Conservation (phyloP, 2,888 invertebrate species). For the Calliphora vomitoria region DNA sequence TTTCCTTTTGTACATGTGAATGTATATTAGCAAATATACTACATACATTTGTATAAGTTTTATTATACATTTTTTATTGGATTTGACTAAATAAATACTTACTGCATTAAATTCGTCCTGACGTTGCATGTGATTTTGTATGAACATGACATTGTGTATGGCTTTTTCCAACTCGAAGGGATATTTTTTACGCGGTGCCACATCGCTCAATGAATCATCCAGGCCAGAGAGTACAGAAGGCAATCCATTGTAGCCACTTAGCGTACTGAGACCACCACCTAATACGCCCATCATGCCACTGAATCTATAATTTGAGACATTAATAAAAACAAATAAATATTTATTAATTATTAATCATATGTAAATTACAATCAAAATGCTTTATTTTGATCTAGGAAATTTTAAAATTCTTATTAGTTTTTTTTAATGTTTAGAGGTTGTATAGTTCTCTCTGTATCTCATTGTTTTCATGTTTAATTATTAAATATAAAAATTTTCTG, state of each 20-base stretch:
- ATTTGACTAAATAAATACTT: slow-evolving; percentile 81
- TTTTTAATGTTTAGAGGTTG: too few relatives aligned
- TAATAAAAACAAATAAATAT: slow-evolving; percentile 12
- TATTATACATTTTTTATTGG: too few relatives aligned
- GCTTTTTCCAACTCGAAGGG: slow-evolving; percentile 97
- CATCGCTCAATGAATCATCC: slow-evolving; percentile 93
- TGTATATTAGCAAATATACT: too few relatives aligned
- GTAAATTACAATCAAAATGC: too few relatives aligned
- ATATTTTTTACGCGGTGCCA: slow-evolving; percentile 92
- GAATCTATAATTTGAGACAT: slow-evolving; percentile 86
- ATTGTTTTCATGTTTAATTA: too few relatives aligned
- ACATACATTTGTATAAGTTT: neutral
- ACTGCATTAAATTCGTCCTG: slow-evolving; percentile 98
- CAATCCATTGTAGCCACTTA: slow-evolving; percentile 91
- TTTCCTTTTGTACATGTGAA: neutral
- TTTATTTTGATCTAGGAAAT: too few relatives aligned
- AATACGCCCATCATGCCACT: slow-evolving; percentile 91
- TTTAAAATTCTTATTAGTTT: too few relatives aligned
- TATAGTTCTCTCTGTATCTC: too few relatives aligned
- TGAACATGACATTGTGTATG: slow-evolving; percentile 97
- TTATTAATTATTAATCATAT: too few relatives aligned
- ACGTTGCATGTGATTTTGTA: slow-evolving; percentile 97
- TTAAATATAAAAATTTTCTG: too few relatives aligned
- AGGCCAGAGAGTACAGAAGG: slow-evolving; percentile 93
- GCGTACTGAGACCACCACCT: slow-evolving; percentile 86